Evolutionary conservation across 2,797 vertebrate genomes (phyloP).

Genomic region (Pseudocheirus occidentalis): DNA sequence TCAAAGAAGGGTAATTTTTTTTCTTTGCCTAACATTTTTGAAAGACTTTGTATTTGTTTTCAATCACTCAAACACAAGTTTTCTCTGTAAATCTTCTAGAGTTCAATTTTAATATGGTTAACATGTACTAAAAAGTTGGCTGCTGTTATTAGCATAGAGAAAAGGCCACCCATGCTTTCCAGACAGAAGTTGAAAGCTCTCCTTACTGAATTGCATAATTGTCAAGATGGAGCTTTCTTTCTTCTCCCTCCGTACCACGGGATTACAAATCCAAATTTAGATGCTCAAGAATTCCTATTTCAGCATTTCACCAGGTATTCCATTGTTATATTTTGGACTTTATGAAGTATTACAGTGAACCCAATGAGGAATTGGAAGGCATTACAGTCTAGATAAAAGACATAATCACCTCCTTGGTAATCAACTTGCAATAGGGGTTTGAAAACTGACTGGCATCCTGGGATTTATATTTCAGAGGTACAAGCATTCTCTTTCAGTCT

Average conservation of each 20-base stretch:
- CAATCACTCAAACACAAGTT: slow-evolving; percentile 42
- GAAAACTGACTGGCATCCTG: not conserved
- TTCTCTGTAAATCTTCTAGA: slow-evolving; percentile 52
- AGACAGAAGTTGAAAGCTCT: slow-evolving; percentile 17
- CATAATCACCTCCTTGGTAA: not conserved
- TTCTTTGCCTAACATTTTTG: slow-evolving; percentile 42
- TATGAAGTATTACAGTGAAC: not conserved
- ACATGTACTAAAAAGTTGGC: not conserved
- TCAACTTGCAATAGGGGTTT: not conserved
- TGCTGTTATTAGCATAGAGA: slow-evolving; percentile 42
- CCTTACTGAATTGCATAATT: slow-evolving; percentile 29
- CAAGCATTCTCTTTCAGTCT: not conserved
- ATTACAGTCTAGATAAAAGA: not conserved
- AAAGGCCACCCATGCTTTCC: slow-evolving; percentile 2
- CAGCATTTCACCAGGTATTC: slow-evolving; percentile 22
- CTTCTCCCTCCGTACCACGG: not conserved
- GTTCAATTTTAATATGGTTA: slow-evolving; percentile 35
- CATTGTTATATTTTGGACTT: not conserved
- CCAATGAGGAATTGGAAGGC: not conserved
- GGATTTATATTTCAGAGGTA: no score
- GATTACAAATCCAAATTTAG: slow-evolving; percentile 20
- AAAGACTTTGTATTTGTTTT: slow-evolving; percentile 32
- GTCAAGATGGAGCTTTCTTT: slow-evolving; percentile 34
- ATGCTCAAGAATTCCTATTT: slow-evolving; percentile 48
- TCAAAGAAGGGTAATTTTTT: not conserved